Evolutionary conservation across 1,140 invertebrate species (phyloP).

Genomic region (Drosophila pectinifera): DNA sequence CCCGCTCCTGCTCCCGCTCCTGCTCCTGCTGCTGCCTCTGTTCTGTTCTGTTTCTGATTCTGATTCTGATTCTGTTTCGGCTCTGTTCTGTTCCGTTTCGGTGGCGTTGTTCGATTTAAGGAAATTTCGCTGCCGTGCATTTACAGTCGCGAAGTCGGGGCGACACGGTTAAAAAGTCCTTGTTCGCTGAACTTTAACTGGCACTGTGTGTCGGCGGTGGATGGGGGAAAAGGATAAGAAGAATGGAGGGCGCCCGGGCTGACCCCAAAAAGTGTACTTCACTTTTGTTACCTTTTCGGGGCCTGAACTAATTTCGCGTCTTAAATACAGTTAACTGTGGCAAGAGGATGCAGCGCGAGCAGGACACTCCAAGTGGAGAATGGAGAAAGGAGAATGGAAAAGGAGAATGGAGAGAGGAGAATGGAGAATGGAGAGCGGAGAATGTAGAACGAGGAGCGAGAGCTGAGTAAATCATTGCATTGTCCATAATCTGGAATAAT

Average conservation of each 20-base stretch:
- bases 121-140: conserved; percentile 65
- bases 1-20: not conserved
- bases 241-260: conserved; percentile 2
- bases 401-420: not conserved
- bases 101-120: conserved; percentile 70
- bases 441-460: conserved; percentile 13
- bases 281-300: conserved; percentile 42
- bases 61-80: conserved; percentile 8
- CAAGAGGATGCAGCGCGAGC: conserved; percentile 10
- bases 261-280: conserved; percentile 54
- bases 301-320: conserved; percentile 56
- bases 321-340: conserved; percentile 58
- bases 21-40: not conserved
- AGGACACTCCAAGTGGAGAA: not conserved
- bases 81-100: conserved; percentile 31
- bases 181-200: conserved; percentile 50
- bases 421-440: not conserved
- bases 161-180: conserved; percentile 57
- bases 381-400: not conserved
- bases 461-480: conserved; percentile 79
- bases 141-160: conserved; percentile 47
- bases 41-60: not conserved
- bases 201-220: conserved; percentile 1
- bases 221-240: not conserved
- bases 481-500: conserved; percentile 82